Percentiles rank a stretch among this genome's conserved stretches.
These are phyloP conservation scores for Oryctolagus cuniculus DNA, from an alignment of 2,113 vertebrate genomes.

Conservation along the genomic window mOryCun1.1 NC_091432.1:208592001-208592500, in stretches of 20 bases:
- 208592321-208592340: background rate
- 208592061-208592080: no score
- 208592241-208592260: background rate
- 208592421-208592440: background rate
- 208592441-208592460: background rate
- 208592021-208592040: no score
- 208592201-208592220: background rate
- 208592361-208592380: background rate
- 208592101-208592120: no score
- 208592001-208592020: no score
- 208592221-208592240: background rate
- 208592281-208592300: background rate
- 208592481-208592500: background rate
- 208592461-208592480: background rate
- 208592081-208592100: no score
- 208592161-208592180: background rate
- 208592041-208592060: no score
- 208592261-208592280: background rate
- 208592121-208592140: no score
- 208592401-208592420: background rate
- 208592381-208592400: background rate
- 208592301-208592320: no score
- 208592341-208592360: background rate
- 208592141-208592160: background rate
- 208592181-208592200: background rate